Conservation (phyloP, 2,888 invertebrate species). For the Iselma pallidipennis region DNA sequence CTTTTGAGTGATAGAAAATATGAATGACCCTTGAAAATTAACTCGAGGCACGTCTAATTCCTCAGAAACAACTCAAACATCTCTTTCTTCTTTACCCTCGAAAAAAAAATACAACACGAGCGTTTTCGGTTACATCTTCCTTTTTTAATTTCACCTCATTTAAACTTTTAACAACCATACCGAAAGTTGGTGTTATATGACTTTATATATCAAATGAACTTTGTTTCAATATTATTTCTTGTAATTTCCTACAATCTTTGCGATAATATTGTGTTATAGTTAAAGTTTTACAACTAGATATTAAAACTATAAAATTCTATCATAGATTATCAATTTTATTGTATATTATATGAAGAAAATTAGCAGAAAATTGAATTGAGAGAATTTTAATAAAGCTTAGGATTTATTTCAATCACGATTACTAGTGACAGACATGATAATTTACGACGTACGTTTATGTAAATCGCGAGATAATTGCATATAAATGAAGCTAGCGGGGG, state of each 20-base stretch:
- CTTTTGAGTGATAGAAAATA: background rate
- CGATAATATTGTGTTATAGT: slow-evolving; percentile 4
- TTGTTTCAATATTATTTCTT: slow-evolving; percentile 18
- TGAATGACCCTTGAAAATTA: slow-evolving; percentile 14
- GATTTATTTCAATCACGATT: slow-evolving; percentile 36
- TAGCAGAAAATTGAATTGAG: slow-evolving; percentile 1
- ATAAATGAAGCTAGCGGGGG: slow-evolving; percentile 30
- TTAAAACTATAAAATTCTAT: slow-evolving; percentile 9
- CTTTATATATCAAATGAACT: slow-evolving; percentile 28
- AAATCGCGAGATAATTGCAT: slow-evolving; percentile 36
- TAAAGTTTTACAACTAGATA: slow-evolving; percentile 4
- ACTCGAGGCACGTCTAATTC: background rate
- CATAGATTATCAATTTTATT: slow-evolving; percentile 11
- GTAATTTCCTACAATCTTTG: background rate
- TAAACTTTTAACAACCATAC: slow-evolving; percentile 36
- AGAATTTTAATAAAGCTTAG: slow-evolving; percentile 20
- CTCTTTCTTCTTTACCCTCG: no score
- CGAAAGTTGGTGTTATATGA: slow-evolving; percentile 30
- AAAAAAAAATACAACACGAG: slow-evolving; percentile 31
- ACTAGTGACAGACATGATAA: slow-evolving; percentile 31
- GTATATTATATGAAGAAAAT: background rate
- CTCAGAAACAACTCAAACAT: slow-evolving; percentile 14
- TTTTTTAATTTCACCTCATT: slow-evolving; percentile 39
- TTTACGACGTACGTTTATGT: slow-evolving; percentile 35
- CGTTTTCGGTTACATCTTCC: slow-evolving; percentile 21